phyloP scores from a whole-genome alignment of 2,888 invertebrate species.

The Aradus depressus region DNA sequence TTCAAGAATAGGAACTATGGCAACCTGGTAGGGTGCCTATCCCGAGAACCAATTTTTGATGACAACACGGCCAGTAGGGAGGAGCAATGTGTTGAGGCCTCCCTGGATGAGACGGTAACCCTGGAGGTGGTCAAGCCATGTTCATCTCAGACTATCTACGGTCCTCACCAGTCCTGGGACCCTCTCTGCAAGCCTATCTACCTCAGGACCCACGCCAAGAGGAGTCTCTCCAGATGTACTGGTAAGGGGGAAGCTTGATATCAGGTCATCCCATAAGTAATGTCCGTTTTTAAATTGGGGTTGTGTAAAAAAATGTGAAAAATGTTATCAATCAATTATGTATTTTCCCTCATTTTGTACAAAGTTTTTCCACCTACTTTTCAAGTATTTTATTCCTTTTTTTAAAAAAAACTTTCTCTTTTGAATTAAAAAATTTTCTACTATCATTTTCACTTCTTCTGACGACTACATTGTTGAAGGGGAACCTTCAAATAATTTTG shows the following conservation, averaged over 20 bases:
- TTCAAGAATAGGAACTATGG: conserved; percentile 37
- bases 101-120: conserved; percentile 18
- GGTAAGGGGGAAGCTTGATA: no score
- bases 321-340: neutral
- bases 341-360: no score
- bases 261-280: no score
- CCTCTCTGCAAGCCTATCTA: conserved; percentile 43
- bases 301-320: no score
- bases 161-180: conserved; percentile 10
- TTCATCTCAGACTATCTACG: conserved; percentile 28
- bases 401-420: no score
- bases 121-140: conserved; percentile 40
- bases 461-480: conserved; percentile 10
- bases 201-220: conserved; percentile 43
- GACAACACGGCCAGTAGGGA: conserved; percentile 1
- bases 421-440: no score
- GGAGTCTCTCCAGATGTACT: conserved; percentile 46
- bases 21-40: conserved; percentile 36
- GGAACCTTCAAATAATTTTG: conserved; percentile 46
- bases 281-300: no score
- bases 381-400: no score
- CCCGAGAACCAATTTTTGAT: conserved; percentile 37
- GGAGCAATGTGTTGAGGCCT: conserved; percentile 42
- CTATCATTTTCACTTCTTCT: no score
- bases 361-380: no score